Base-by-base conservation (phyloP, 2,888 invertebrate species). In the Acronicta aceris region DNA sequence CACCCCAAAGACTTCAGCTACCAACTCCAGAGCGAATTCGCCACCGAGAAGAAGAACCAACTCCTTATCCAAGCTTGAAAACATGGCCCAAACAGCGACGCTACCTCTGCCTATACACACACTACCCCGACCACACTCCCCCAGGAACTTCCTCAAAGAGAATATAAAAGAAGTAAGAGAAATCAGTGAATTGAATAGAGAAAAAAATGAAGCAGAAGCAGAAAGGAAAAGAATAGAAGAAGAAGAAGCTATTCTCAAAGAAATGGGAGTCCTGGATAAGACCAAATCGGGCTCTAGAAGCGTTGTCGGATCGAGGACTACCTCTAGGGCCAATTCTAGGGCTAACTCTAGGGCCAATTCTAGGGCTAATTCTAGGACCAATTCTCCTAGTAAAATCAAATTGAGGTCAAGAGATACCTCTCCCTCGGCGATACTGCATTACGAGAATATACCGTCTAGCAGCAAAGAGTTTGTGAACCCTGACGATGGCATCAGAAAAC, bases 81-180 rank as follows among this genome's bases (percentile, higher is more conserved):
- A 88, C 41, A 93, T 94, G 92, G 93, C 95, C 1, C 82, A 87
- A 75, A 83, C 90, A 27, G 90, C 89, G 56, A 85, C 89, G 0
- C 79, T 91, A 21, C 90, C 90, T 1, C 79, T 85, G 15, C 87
- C 91, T 0, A 76, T 89, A 38, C 84, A 81, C 43, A 68, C 55
- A 2, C 66, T 91, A 27, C 86, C 82, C 36, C 84, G 89, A 71
- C 88, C 93, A 12, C 90, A 87, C 59, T 91, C 93, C 2, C 95
- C 95, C 0, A 87, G 92, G 69, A 93, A 95, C 76, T 95, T 94
- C 59, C 82, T 95, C 0, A 92, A 92, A 83, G 91, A 94, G 76
- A 95, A 95, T 65, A 95, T 93, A 59, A 90, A 94, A 83, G 95
- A 91, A 81, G 78, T 95, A 5, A 89, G 93, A 86, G 95, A 89